These are phyloP conservation scores for Dicyrtoma fusca DNA, from an alignment of 2,888 invertebrate genomes.

Conservation along the genomic window DNA sequence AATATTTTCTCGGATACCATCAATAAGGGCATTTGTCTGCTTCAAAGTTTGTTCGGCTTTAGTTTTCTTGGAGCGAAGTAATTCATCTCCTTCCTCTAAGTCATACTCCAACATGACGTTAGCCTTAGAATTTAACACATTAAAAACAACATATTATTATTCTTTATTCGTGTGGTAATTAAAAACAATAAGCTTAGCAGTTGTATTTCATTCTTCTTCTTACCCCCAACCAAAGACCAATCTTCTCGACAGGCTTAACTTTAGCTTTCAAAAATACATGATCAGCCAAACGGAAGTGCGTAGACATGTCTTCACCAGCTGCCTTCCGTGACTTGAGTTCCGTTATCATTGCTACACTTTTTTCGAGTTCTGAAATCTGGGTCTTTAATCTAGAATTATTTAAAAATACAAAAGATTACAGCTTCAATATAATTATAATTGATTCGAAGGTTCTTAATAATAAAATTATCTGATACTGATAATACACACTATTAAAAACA, in stretches of 20 bases:
- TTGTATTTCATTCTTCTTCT: conserved; percentile 56
- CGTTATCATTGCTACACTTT: conserved; percentile 88
- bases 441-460: too few relatives aligned
- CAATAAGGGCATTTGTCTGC: conserved; percentile 51
- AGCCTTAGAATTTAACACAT: conserved; percentile 61
- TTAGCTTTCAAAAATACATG: conserved; percentile 85
- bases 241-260: conserved; percentile 86
- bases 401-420: too few relatives aligned
- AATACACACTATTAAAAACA: too few relatives aligned
- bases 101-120: conserved; percentile 98
- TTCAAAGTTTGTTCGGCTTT: conserved; percentile 52
- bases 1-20: conserved; percentile 80
- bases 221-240: conserved; percentile 70
- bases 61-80: conserved; percentile 68
- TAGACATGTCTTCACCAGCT: conserved; percentile 70
- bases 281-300: conserved; percentile 89
- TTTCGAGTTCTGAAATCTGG: conserved; percentile 92
- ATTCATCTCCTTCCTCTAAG: conserved; percentile 82
- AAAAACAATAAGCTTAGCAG: not conserved
- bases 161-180: too few relatives aligned
- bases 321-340: conserved; percentile 80
- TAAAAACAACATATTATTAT: too few relatives aligned
- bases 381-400: conserved; percentile 68
- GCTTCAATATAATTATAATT: too few relatives aligned
- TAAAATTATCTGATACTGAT: too few relatives aligned